Percentiles rank a stretch among this genome's conserved stretches.
Evolutionary conservation across 2,797 vertebrate species (phyloP).

Genomic region (Anas bernieri): DNA sequence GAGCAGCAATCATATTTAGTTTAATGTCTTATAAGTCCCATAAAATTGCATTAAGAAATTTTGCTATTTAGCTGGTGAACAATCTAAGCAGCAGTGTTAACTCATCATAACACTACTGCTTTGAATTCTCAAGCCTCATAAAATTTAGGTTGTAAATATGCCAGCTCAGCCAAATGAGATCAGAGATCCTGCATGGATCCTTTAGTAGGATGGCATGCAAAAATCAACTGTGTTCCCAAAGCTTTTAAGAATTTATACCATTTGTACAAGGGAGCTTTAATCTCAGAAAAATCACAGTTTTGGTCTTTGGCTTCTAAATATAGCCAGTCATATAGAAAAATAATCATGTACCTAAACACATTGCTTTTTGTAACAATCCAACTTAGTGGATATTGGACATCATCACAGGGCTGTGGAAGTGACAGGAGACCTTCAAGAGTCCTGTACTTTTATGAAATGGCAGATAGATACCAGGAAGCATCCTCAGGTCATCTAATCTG

Average conservation of each 20-base stretch:
- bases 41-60: slow-evolving; percentile 79
- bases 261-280: not conserved
- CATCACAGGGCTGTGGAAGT: not conserved
- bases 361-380: not conserved
- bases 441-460: not conserved
- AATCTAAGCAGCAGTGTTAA: slow-evolving; percentile 78
- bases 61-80: slow-evolving; percentile 78
- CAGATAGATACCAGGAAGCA: not conserved
- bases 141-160: slow-evolving; percentile 77
- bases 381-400: not conserved
- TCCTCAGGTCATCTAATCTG: not conserved
- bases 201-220: not conserved
- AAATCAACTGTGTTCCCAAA: not conserved
- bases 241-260: not conserved
- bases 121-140: slow-evolving; percentile 77
- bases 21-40: slow-evolving; percentile 80
- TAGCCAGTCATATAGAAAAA: not conserved
- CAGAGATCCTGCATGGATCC: slow-evolving; percentile 39
- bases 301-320: slow-evolving; percentile 8
- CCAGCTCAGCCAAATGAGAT: slow-evolving; percentile 71
- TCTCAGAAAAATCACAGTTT: not conserved
- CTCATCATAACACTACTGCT: slow-evolving; percentile 75
- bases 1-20: slow-evolving; percentile 78
- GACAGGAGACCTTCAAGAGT: not conserved
- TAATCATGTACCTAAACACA: not conserved